A percentile compares a stretch with the other conserved stretches of the same genome.
phyloP scores from a whole-genome alignment of 2,113 vertebrate genomes.

The Pedionomus torquatus region DNA sequence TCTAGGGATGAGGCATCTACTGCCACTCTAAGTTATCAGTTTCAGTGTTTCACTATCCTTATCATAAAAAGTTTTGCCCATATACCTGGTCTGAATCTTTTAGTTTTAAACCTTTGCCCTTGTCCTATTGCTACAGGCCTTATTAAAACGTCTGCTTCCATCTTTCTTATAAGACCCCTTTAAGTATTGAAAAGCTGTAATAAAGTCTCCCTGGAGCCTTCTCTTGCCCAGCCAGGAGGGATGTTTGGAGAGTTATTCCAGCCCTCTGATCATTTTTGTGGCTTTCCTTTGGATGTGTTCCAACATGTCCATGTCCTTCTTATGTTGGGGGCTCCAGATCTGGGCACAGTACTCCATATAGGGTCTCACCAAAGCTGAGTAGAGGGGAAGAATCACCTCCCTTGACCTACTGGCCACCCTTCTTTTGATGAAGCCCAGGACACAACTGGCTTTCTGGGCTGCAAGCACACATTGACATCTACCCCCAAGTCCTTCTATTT shows the following conservation, averaged over 20 bases:
- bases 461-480: neutral
- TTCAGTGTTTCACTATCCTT: neutral
- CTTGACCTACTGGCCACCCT: rapidly evolving
- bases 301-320: neutral
- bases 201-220: neutral
- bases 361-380: neutral
- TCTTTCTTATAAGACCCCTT: neutral
- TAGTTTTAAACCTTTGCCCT: neutral
- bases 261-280: neutral
- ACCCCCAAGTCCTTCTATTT: neutral
- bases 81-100: neutral
- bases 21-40: neutral
- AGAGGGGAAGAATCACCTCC: neutral
- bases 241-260: neutral
- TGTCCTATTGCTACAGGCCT: neutral
- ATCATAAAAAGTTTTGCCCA: neutral
- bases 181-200: neutral
- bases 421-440: neutral
- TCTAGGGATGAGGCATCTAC: neutral
- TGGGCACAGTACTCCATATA: neutral
- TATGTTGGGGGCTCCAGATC: neutral
- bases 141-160: neutral
- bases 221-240: neutral
- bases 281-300: neutral
- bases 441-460: neutral